These are phyloP conservation scores for Rhinophrynus dorsalis DNA, from an alignment of 2,797 vertebrate species.

Conservation along the genomic window DNA sequence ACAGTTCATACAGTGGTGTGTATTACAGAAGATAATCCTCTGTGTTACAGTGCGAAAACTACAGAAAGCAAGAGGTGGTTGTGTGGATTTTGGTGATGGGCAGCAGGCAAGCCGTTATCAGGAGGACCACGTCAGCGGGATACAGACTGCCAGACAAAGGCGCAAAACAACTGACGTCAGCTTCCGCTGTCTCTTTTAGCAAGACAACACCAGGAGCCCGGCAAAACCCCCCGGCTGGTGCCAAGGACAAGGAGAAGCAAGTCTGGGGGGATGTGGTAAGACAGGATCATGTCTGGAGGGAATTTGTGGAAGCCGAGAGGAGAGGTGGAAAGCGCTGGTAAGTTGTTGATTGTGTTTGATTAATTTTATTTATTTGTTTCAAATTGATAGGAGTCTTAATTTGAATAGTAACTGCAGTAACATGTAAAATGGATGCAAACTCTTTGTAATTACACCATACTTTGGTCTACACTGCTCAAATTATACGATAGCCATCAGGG, in stretches of 20 bases:
- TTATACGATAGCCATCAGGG: too few species aligned
- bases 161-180: slow-evolving; percentile 45
- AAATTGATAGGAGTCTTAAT: too few species aligned
- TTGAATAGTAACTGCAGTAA: too few species aligned
- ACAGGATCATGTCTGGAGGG: slow-evolving; percentile 73
- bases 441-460: too few species aligned
- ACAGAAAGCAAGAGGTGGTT: too few species aligned
- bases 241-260: slow-evolving; percentile 11
- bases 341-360: slow-evolving; percentile 29
- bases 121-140: slow-evolving; percentile 63
- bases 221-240: slow-evolving; percentile 8
- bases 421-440: too few species aligned
- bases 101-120: slow-evolving; percentile 46
- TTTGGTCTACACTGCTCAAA: too few species aligned
- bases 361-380: too few species aligned
- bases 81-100: slow-evolving; percentile 17
- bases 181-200: slow-evolving; percentile 40
- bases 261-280: slow-evolving; percentile 61
- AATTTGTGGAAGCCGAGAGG: slow-evolving; percentile 66
- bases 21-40: too few species aligned
- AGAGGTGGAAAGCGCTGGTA: slow-evolving; percentile 69
- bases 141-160: slow-evolving; percentile 61
- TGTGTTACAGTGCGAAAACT: too few species aligned
- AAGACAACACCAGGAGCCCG: slow-evolving; percentile 32
- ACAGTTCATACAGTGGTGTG: too few species aligned